Evolutionary conservation across 2,888 invertebrate species (phyloP).

Genomic region (Melipona bicolor): DNA sequence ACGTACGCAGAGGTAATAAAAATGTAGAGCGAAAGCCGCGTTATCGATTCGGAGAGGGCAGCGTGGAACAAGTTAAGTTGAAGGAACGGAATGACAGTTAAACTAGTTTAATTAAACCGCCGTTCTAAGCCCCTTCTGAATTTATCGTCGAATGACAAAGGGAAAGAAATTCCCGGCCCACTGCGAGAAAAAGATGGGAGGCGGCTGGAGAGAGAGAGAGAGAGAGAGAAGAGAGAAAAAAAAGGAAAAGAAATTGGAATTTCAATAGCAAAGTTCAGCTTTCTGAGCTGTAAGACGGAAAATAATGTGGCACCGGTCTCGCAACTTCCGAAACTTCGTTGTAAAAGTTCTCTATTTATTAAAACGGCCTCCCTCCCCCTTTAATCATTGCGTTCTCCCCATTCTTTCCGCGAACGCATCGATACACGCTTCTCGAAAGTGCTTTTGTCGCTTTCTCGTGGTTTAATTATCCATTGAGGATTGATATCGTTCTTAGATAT

Average conservation of each 20-base stretch:
- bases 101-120: slow-evolving; percentile 79
- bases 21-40: slow-evolving; percentile 39
- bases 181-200: not conserved
- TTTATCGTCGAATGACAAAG: slow-evolving; percentile 70
- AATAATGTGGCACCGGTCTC: slow-evolving; percentile 57
- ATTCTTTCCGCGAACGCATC: slow-evolving; percentile 9
- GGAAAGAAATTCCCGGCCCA: slow-evolving; percentile 57
- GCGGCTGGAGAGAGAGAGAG: not conserved
- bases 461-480: not conserved
- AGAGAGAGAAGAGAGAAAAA: too few relatives aligned
- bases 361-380: slow-evolving; percentile 38
- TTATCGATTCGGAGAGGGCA: slow-evolving; percentile 57
- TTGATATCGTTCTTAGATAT: not conserved
- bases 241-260: slow-evolving; percentile 65
- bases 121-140: slow-evolving; percentile 71
- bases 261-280: slow-evolving; percentile 67
- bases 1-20: slow-evolving; percentile 49
- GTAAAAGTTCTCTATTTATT: slow-evolving; percentile 56
- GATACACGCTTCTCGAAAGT: not conserved
- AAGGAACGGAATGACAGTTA: slow-evolving; percentile 65
- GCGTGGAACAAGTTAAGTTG: slow-evolving; percentile 41
- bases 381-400: not conserved
- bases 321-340: slow-evolving; percentile 47
- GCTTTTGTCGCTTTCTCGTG: too few relatives aligned
- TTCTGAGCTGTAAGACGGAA: slow-evolving; percentile 47